Conservation (phyloP, 2,888 invertebrate genomes). For the Drosophila siamana region DNA sequence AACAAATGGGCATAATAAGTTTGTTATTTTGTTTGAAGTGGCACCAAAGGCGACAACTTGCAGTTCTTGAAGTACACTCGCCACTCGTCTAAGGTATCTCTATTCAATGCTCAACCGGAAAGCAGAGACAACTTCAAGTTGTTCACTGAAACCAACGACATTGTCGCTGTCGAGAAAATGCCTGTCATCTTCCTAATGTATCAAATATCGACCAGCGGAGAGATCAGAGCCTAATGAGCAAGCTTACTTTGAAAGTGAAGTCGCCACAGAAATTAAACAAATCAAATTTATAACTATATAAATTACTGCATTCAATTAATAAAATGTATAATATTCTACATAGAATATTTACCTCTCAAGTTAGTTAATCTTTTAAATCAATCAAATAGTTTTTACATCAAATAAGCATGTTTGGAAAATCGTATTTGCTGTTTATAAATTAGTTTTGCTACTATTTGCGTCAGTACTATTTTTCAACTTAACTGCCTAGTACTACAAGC, state of each 20-base stretch:
- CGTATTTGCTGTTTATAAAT: no score
- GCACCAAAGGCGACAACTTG: slow-evolving; percentile 32
- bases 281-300: not conserved
- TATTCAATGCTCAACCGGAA: slow-evolving; percentile 10
- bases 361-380: no score
- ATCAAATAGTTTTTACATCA: no score
- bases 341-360: no score
- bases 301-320: no score
- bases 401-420: no score
- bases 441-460: no score
- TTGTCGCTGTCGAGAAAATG: not conserved
- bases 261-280: not conserved
- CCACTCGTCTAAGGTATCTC: slow-evolving; percentile 15
- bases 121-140: slow-evolving; percentile 15
- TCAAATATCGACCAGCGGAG: slow-evolving; percentile 5
- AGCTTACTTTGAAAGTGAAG: not conserved
- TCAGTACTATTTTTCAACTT: not conserved
- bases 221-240: slow-evolving; percentile 14
- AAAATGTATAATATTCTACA: no score
- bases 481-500: not conserved
- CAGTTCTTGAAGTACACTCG: slow-evolving; percentile 22
- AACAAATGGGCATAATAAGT: slow-evolving; percentile 76
- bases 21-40: slow-evolving; percentile 62
- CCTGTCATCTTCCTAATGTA: slow-evolving; percentile 8
- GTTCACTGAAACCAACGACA: not conserved